Evolutionary conservation across 2,113 vertebrate genomes (phyloP).

Genomic region (Vombatus ursinus): DNA sequence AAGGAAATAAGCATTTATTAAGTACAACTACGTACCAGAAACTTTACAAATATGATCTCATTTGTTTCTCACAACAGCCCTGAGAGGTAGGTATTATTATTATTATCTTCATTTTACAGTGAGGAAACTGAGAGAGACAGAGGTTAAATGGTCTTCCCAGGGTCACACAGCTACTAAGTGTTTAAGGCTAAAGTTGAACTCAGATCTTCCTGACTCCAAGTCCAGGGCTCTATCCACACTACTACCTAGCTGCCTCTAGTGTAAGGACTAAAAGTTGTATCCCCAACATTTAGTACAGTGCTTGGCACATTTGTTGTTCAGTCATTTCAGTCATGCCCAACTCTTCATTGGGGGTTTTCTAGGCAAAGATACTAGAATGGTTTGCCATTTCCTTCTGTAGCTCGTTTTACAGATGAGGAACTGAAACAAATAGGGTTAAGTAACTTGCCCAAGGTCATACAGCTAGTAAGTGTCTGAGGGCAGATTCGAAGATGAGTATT

Average conservation of each 20-base stretch:
- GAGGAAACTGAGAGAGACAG: not conserved
- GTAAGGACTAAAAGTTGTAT: not conserved
- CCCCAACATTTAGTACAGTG: not conserved
- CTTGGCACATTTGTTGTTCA: not conserved
- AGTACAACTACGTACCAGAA: no score
- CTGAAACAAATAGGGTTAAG: not conserved
- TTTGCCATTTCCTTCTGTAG: no score
- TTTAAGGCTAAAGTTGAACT: not conserved
- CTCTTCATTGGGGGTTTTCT: no score
- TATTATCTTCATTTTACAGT: not conserved
- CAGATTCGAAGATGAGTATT: not conserved
- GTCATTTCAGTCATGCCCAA: no score
- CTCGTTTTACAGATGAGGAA: not conserved
- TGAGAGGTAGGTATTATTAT: no score
- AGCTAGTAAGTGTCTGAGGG: not conserved
- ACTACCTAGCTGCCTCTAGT: not conserved
- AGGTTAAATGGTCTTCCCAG: not conserved
- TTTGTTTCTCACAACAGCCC: not conserved
- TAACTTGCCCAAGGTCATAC: not conserved
- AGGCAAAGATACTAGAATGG: no score
- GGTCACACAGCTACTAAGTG: not conserved
- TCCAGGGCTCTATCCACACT: not conserved
- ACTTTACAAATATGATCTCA: not conserved
- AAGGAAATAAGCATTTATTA: not conserved
- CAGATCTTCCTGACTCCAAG: not conserved